These are phyloP conservation scores for Parambassis ranga DNA, from an alignment of 2,797 vertebrate species.

Conservation along the genomic window DNA sequence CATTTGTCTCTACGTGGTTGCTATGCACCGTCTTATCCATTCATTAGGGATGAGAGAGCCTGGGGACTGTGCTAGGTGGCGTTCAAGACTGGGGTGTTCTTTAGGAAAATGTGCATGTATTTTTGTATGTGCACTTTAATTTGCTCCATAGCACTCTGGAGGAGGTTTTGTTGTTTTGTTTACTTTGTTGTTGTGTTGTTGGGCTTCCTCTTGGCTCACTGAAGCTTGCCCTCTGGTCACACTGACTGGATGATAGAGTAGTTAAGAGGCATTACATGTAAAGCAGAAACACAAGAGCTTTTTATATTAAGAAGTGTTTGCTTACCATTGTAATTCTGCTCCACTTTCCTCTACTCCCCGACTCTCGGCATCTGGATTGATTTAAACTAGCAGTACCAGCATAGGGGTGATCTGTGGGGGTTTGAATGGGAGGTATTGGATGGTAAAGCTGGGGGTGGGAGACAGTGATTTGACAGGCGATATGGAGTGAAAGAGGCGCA, in stretches of 20 bases:
- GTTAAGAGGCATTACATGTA: constrained; percentile 12
- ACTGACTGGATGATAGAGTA: not conserved
- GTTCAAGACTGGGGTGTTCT: not conserved
- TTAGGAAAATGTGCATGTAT: constrained; percentile 31
- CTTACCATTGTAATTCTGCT: constrained; percentile 7
- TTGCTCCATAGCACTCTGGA: not conserved
- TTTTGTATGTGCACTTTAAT: constrained; percentile 30
- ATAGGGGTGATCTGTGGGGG: constrained; percentile 41
- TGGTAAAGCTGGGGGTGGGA: constrained; percentile 19
- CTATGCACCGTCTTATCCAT: not conserved
- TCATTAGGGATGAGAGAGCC: constrained; percentile 18
- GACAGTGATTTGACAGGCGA: constrained; percentile 17
- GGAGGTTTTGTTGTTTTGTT: constrained; percentile 6
- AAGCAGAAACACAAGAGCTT: constrained; percentile 27
- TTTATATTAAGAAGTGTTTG: constrained; percentile 8
- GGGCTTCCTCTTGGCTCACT: not conserved
- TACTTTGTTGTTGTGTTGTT: not conserved
- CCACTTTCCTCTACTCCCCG: constrained; percentile 7
- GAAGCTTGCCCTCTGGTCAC: not conserved
- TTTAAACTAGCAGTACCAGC: constrained; percentile 68
- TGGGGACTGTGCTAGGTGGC: not conserved
- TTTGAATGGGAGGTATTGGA: constrained; percentile 4
- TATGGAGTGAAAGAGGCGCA: constrained; percentile 1
- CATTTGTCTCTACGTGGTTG: constrained; percentile 11
- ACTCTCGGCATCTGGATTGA: constrained; percentile 69